phyloP scores from a whole-genome alignment of 2,888 invertebrate species.

The Encarsia formosa region DNA sequence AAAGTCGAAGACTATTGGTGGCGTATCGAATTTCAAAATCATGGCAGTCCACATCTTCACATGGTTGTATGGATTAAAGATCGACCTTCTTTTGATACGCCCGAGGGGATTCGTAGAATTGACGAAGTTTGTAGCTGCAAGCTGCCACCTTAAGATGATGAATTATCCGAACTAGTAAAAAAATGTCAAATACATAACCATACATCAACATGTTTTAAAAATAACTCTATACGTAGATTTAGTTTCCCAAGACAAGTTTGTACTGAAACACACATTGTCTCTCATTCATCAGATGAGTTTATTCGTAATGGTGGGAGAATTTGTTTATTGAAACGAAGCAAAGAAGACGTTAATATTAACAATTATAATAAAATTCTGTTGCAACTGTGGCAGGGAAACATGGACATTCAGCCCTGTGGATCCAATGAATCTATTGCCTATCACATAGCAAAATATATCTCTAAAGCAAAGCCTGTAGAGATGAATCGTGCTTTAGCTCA shows the following conservation, averaged over 20 bases:
- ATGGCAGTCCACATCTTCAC: slow-evolving; percentile 42
- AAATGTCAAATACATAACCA: slow-evolving; percentile 28
- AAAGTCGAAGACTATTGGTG: slow-evolving; percentile 35
- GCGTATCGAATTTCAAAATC: slow-evolving; percentile 40
- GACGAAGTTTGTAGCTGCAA: slow-evolving; percentile 25
- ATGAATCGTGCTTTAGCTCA: not conserved
- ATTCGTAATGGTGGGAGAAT: slow-evolving; percentile 38
- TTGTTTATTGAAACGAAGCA: slow-evolving; percentile 34
- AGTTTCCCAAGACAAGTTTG: slow-evolving; percentile 31
- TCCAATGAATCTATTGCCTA: not conserved
- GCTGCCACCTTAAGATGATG: slow-evolving; percentile 10
- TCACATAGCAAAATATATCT: not conserved
- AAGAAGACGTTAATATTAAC: slow-evolving; percentile 31
- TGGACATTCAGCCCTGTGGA: not conserved
- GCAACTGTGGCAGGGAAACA: not conserved
- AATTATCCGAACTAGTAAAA: slow-evolving; percentile 24
- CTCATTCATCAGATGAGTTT: slow-evolving; percentile 36
- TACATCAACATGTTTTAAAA: slow-evolving; percentile 27
- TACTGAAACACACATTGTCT: slow-evolving; percentile 28
- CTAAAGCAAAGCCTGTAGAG: not conserved
- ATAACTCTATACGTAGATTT: slow-evolving; percentile 31
- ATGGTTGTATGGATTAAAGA: slow-evolving; percentile 38
- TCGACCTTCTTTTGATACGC: slow-evolving; percentile 28
- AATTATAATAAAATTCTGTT: slow-evolving; percentile 38
- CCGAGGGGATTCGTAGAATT: slow-evolving; percentile 25